Conservation (phyloP, 2,888 invertebrate species). For the Hylaea fasciaria region DNA sequence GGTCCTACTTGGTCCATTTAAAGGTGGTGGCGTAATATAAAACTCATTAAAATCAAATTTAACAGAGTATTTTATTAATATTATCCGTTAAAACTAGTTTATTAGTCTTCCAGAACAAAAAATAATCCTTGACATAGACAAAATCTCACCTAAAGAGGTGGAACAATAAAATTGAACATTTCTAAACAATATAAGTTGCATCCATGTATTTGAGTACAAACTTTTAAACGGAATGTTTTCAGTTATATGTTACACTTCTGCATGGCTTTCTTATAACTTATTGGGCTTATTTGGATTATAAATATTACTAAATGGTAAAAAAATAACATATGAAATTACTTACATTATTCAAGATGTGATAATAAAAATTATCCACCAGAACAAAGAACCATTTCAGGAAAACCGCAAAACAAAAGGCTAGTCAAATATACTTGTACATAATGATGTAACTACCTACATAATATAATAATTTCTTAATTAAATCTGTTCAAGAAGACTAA, state of each 20-base stretch:
- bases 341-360: background rate
- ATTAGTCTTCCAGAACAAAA: constrained; percentile 72
- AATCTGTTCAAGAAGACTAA: constrained; percentile 67
- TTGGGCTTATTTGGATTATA: no score
- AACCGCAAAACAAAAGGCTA: no score
- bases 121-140: constrained; percentile 20
- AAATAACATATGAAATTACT: no score
- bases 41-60: constrained; percentile 40
- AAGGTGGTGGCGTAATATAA: background rate
- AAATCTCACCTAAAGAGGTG: constrained; percentile 4
- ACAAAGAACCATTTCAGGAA: no score
- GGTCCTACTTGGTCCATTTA: no score
- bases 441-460: background rate
- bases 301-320: no score
- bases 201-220: background rate
- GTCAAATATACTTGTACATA: no score
- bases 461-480: background rate
- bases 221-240: constrained; percentile 19
- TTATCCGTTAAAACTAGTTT: constrained; percentile 57
- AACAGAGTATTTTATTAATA: constrained; percentile 64
- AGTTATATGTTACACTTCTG: background rate
- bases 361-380: constrained; percentile 5
- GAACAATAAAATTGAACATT: constrained; percentile 19
- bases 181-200: background rate
- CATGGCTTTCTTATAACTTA: background rate